These are phyloP conservation scores for Montipora foliosa DNA, from an alignment of 64 coral and sea anemone genomes.

Conservation along the genomic window DNA sequence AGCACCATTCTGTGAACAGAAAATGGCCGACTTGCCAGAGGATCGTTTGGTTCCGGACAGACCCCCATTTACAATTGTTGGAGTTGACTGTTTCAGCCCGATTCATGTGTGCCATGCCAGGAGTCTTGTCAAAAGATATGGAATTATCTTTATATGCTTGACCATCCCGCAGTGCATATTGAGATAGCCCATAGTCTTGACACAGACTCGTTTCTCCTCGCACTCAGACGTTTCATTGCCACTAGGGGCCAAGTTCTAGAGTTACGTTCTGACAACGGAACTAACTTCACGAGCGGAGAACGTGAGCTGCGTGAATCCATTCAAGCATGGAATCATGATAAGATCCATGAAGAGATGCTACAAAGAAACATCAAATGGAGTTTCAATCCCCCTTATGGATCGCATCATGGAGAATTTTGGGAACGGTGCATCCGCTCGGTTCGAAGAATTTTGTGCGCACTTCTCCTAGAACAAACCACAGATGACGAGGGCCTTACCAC, in stretches of 20 bases:
- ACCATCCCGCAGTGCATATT: background rate
- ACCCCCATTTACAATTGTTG: conserved; percentile 14
- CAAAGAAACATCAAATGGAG: background rate
- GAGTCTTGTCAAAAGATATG: no score
- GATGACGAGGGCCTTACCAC: background rate
- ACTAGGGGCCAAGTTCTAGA: background rate
- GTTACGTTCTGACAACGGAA: conserved; percentile 17
- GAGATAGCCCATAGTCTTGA: background rate
- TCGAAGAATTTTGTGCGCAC: background rate
- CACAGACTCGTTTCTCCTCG: no score
- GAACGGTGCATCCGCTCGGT: background rate
- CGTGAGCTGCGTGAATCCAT: conserved; percentile 22
- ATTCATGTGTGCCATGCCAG: no score
- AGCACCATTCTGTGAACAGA: background rate
- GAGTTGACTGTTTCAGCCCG: no score
- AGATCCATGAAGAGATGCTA: background rate
- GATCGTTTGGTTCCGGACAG: background rate
- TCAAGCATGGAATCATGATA: conserved; percentile 22
- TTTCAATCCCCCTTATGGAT: background rate
- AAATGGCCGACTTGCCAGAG: conserved; percentile 23
- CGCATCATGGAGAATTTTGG: background rate
- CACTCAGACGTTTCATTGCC: no score
- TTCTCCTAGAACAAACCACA: background rate
- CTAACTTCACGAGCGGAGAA: conserved; percentile 12
- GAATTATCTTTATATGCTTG: no score